phyloP scores from a whole-genome alignment of 2,113 vertebrate genomes.

The Clarias magur region DNA sequence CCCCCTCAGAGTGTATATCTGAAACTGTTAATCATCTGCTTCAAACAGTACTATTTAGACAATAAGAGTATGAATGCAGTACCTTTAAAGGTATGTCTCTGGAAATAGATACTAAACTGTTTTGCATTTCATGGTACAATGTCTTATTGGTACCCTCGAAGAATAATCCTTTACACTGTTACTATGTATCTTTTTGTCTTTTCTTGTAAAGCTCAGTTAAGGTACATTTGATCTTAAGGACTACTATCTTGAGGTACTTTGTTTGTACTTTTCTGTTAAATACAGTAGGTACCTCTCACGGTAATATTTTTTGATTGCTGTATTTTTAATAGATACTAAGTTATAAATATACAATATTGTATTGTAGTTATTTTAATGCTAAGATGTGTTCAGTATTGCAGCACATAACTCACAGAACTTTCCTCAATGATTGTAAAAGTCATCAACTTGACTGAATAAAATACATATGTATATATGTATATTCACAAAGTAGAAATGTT shows the following conservation, averaged over 20 bases:
- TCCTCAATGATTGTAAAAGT: background rate
- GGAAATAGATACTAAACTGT: background rate
- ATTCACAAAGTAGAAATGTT: slow-evolving; percentile 10
- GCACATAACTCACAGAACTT: background rate
- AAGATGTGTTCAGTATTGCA: slow-evolving; percentile 29
- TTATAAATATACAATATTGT: background rate
- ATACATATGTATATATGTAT: background rate
- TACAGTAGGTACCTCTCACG: background rate
- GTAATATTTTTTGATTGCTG: background rate
- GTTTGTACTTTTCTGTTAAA: background rate
- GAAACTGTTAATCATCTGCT: background rate
- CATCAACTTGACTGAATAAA: background rate
- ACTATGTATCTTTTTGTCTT: background rate
- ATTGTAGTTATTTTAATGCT: background rate
- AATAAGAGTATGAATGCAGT: slow-evolving; percentile 8
- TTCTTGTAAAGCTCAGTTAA: background rate
- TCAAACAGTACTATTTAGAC: slow-evolving; percentile 11
- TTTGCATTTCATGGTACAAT: background rate
- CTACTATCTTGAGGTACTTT: too few species aligned
- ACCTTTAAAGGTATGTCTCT: background rate
- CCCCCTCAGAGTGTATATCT: background rate
- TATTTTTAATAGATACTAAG: slow-evolving; percentile 6
- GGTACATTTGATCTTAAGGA: background rate
- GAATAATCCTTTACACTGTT: background rate
- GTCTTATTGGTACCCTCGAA: background rate